phyloP scores from a whole-genome alignment of 2,888 invertebrate genomes.

The Eucera pruinosa region DNA sequence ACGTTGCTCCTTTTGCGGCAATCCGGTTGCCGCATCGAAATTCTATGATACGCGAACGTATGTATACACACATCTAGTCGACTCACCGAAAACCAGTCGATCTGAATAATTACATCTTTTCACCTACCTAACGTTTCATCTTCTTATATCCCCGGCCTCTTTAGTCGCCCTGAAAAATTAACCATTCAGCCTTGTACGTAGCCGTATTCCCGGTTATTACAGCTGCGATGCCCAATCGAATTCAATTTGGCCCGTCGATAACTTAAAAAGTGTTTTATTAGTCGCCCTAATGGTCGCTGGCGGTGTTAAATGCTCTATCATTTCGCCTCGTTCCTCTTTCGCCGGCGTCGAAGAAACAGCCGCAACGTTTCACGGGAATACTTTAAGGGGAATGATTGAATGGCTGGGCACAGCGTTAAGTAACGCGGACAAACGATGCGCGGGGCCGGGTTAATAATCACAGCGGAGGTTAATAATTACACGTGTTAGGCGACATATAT shows the following conservation, averaged over 20 bases:
- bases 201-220: too few species aligned
- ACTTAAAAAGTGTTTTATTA: conserved; percentile 24
- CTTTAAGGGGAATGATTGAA: too few species aligned
- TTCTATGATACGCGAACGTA: conserved; percentile 56
- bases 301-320: conserved; percentile 23
- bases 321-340: conserved; percentile 18
- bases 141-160: not conserved
- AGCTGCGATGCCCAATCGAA: conserved; percentile 3
- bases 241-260: conserved; percentile 36
- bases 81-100: conserved; percentile 44
- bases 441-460: conserved; percentile 5
- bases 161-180: conserved; percentile 5
- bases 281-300: conserved; percentile 16
- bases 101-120: conserved; percentile 58
- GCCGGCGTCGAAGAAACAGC: not conserved
- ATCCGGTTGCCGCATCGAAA: conserved; percentile 62
- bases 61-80: too few species aligned
- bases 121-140: conserved; percentile 40
- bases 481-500: conserved; percentile 24
- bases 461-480: conserved; percentile 47
- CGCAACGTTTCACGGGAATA: not conserved
- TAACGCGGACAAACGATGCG: conserved; percentile 9
- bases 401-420: not conserved
- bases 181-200: not conserved
- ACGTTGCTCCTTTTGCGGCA: conserved; percentile 61